Evolutionary conservation across 92 coral and sea anemone species (phyloP), one percentile per base, ranked within the genome.

Genomic region (Scolanthus callimorphus): DNA sequence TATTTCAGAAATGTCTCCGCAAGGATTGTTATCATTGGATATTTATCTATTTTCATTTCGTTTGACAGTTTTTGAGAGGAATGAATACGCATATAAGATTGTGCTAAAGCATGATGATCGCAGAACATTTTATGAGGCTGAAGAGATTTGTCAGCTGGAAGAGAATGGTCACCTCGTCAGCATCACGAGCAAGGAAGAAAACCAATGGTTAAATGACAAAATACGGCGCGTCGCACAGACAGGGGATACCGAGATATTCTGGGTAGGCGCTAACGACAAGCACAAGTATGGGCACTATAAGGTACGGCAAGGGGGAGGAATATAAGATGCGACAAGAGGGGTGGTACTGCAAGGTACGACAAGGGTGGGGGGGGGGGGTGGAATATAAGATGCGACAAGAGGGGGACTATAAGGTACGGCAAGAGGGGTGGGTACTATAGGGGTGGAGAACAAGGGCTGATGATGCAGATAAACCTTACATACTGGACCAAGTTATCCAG

Each of bases 81-180:
- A 57, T 1, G 80, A 71, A 10, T 47, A 50, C 63, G 30, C 78
- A 6, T 82, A 82, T 69, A 82, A 82, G 74, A 29, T 82, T 8
- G 80, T 70, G 29, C 60, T 71, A 2, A 13, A 37, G 20, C 55
- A 71, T n/a, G 85, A 82, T 23, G 89, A 82, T 69, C 39, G 48
- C 27, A 63, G 89, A 39, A 82, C 89, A 17, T 82, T 85, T 78
- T 59, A 37, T 46, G 89, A 82, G 34, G 89, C 89, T 20, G 84
- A 82, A 25, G 59, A 78, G 34, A 78, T 82, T 34, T 82, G 89
- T 55, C 59, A 69, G 46, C 50, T 65, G 4, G 45, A 51, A 8
- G 89, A 82, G 55, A 63, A 60, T 29, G 89, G 80, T 0, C 74
- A 82, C n/a, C 69, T 82, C 49, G 80, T 56, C 19, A 82, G 85